Evolutionary conservation across 53 echinoderm and acorn worm genomes (phyloP).

Genomic region (Arbacia lixula): DNA sequence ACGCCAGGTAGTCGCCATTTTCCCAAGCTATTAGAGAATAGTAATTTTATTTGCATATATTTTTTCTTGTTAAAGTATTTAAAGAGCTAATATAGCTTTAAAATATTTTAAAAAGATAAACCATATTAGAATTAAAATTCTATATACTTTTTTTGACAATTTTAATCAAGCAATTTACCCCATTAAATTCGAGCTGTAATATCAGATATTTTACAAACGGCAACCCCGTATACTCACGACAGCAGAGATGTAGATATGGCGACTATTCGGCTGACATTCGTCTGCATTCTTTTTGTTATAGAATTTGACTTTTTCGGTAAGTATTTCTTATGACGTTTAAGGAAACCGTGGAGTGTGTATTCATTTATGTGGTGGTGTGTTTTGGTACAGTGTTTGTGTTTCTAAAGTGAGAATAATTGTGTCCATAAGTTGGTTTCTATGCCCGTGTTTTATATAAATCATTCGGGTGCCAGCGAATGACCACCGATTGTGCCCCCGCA

Average conservation of each 20-base stretch:
- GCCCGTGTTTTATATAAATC: no score
- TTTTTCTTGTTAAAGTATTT: not conserved
- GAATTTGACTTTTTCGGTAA: slow-evolving; percentile 67
- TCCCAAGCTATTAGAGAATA: not conserved
- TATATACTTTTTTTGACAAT: no score
- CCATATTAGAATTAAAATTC: not conserved
- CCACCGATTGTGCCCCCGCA: no score
- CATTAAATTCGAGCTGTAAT: not conserved
- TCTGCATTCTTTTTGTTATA: slow-evolving; percentile 58
- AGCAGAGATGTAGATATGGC: slow-evolving; percentile 68
- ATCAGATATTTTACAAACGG: not conserved
- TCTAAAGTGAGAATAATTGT: no score
- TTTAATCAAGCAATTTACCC: not conserved
- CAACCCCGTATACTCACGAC: slow-evolving; percentile 10
- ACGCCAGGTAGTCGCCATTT: slow-evolving; percentile 47
- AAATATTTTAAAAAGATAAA: not conserved
- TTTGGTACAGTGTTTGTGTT: no score
- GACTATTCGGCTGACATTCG: slow-evolving; percentile 66
- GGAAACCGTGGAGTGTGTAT: slow-evolving; percentile 1
- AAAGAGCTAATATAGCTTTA: not conserved
- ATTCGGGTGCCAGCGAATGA: no score
- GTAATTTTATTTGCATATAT: not conserved
- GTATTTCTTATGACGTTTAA: slow-evolving; percentile 1
- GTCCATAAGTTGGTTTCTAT: no score
- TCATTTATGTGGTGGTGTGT: not conserved